phyloP scores from a whole-genome alignment of 2,888 invertebrate species.

The Idaea straminata region DNA sequence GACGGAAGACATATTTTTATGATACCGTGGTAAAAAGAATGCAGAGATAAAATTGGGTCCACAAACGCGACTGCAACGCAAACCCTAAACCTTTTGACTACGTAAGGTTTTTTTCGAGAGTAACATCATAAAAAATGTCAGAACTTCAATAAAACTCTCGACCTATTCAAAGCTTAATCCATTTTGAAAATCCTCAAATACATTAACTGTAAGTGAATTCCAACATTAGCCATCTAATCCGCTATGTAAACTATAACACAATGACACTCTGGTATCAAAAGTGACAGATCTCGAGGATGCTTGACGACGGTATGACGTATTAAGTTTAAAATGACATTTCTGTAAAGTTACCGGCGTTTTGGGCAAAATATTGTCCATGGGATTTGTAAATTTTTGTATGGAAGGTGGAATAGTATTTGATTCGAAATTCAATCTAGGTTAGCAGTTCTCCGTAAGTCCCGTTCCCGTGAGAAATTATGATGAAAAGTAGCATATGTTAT shows the following conservation, averaged over 20 bases:
- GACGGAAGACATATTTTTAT: too few relatives aligned
- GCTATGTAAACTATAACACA: slow-evolving; percentile 58
- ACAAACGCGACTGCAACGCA: not conserved
- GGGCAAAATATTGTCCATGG: slow-evolving; percentile 35
- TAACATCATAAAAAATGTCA: not conserved
- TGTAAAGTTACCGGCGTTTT: slow-evolving; percentile 33
- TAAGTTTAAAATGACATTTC: slow-evolving; percentile 47
- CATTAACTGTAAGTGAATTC: slow-evolving; percentile 48
- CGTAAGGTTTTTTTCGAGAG: not conserved
- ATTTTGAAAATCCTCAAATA: slow-evolving; percentile 27
- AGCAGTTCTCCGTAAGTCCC: not conserved
- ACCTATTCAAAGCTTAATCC: slow-evolving; percentile 4
- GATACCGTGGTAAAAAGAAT: too few relatives aligned
- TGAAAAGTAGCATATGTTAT: too few relatives aligned
- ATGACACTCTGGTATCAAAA: slow-evolving; percentile 56
- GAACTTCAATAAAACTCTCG: not conserved
- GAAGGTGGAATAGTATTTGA: slow-evolving; percentile 16
- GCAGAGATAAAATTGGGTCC: too few relatives aligned
- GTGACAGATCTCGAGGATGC: slow-evolving; percentile 67
- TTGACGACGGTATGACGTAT: slow-evolving; percentile 35
- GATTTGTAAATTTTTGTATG: slow-evolving; percentile 53
- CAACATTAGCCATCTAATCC: slow-evolving; percentile 61
- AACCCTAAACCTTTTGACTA: not conserved
- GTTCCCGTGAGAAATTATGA: too few relatives aligned
- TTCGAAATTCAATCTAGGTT: not conserved